Evolutionary conservation across 2,888 invertebrate species (phyloP).

Genomic region (Rhodophaea formosa): DNA sequence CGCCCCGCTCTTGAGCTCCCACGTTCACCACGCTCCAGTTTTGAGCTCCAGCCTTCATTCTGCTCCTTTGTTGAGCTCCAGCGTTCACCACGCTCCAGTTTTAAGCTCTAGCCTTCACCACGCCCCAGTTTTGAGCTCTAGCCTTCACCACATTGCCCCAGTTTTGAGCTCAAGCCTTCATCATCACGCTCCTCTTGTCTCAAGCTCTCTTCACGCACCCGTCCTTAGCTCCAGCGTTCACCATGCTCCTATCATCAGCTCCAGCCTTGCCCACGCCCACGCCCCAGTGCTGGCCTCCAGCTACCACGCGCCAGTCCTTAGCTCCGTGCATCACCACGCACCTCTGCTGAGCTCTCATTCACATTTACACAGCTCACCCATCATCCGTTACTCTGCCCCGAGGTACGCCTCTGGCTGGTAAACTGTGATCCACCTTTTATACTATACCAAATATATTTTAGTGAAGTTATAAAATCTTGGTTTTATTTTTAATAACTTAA

Average conservation of each 20-base stretch:
- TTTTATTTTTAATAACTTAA: slow-evolving; percentile 5
- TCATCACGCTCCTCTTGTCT: slow-evolving; percentile 22
- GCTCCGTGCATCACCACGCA: slow-evolving; percentile 17
- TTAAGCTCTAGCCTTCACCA: slow-evolving; percentile 24
- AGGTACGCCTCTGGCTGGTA: slow-evolving; percentile 36
- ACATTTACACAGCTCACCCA: slow-evolving; percentile 17
- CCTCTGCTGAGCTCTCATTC: slow-evolving; percentile 10
- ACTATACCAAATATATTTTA: slow-evolving; percentile 16
- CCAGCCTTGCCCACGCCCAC: slow-evolving; percentile 22
- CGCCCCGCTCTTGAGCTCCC: slow-evolving; percentile 27
- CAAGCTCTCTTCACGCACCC: slow-evolving; percentile 24
- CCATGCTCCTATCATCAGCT: slow-evolving; percentile 29
- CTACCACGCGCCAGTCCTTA: slow-evolving; percentile 23
- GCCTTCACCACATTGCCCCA: slow-evolving; percentile 23
- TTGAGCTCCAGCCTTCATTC: slow-evolving; percentile 26
- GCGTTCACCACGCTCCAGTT: slow-evolving; percentile 27
- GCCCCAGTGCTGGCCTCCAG: slow-evolving; percentile 18
- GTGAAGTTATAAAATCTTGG: background rate
- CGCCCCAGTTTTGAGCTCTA: slow-evolving; percentile 22
- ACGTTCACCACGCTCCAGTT: slow-evolving; percentile 20
- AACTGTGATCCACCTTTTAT: slow-evolving; percentile 1
- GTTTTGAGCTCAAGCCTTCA: slow-evolving; percentile 15
- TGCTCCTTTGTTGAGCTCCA: slow-evolving; percentile 28
- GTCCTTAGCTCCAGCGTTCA: slow-evolving; percentile 30
- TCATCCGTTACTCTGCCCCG: slow-evolving; percentile 20